Evolutionary conservation across 1,140 invertebrate species (phyloP).

Genomic region (Leptopilina clavipes): DNA sequence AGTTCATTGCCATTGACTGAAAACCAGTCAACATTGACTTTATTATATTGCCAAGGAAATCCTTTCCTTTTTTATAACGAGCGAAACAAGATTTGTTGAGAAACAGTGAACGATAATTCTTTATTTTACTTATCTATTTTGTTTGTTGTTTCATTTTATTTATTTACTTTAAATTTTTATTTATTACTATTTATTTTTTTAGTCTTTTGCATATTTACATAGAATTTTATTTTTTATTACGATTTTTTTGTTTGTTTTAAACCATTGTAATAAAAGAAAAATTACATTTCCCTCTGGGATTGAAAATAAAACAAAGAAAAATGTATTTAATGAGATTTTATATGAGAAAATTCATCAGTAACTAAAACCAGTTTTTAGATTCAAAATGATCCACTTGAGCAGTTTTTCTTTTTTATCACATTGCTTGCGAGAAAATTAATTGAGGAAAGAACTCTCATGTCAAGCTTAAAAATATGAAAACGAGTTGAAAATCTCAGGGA

Average conservation of each 20-base stretch:
- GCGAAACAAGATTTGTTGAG: background rate
- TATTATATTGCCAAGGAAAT: conserved; percentile 11
- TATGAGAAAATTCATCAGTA: background rate
- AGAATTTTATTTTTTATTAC: no score
- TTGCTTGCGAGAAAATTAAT: background rate
- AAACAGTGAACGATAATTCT: background rate
- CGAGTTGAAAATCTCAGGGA: background rate
- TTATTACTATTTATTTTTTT: no score
- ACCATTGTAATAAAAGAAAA: no score
- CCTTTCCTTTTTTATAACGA: conserved; percentile 26
- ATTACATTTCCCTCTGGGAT: background rate
- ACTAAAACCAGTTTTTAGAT: conserved; percentile 2
- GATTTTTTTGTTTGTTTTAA: no score
- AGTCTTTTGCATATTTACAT: no score
- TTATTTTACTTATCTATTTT: background rate
- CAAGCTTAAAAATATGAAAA: background rate
- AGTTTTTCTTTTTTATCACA: background rate
- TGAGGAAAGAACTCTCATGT: conserved; percentile 8
- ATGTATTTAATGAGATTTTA: background rate
- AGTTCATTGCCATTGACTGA: conserved; percentile 9
- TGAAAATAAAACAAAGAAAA: background rate
- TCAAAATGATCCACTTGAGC: background rate
- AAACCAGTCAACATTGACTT: conserved; percentile 27
- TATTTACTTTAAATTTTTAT: background rate
- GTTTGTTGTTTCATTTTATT: background rate